Evolutionary conservation across 2,888 invertebrate species (phyloP), one percentile per base, ranked within the genome.

Genomic region (Oscheius myriophilus): DNA sequence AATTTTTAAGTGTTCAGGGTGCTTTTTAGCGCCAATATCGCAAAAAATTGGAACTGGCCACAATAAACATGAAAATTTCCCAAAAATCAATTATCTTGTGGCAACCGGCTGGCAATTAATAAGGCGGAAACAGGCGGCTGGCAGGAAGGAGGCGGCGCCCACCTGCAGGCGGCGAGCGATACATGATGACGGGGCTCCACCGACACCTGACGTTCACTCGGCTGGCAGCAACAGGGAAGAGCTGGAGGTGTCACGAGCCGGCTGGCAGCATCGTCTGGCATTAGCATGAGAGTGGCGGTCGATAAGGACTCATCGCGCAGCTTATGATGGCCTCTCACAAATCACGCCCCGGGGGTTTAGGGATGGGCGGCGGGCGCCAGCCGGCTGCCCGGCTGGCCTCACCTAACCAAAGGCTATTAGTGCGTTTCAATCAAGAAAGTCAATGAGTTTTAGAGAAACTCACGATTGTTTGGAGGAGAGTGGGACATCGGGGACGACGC

Each of bases 311-410:
- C 53, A 65, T 65, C 64, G 64, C 55, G 53, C 39, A 43, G 55
- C 55, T 65, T 65, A 65, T 65, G 64, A 65, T 54, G 63, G 63
- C 53, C 64, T 55, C 64, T 55, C 55, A 65, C 64, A 65, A 65
- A 65, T 65, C 64, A 65, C 45, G 55, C 64, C 64, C 64, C 45
- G 46, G 64, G 55, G 64, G 42, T 43, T 65, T 65, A 23, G 39
- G 49, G 52, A 59, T n/a, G n/a, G 53, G 53, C 53, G 33, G 33
- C 33, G 33, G 33, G 4, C 33, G 33, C 33, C 33, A 9, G 33
- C 3, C 33, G 33, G 33, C 3, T 9, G 9, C 4, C 33, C 33
- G 33, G 33, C 33, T 33, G 33, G n/a, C n/a, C n/a, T n/a, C 33
- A 33, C 33, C 33, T 33, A 33, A 33, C 33, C 33, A 33, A 3